phyloP scores from a whole-genome alignment of 2,797 vertebrate genomes.

The Dallia pectoralis region DNA sequence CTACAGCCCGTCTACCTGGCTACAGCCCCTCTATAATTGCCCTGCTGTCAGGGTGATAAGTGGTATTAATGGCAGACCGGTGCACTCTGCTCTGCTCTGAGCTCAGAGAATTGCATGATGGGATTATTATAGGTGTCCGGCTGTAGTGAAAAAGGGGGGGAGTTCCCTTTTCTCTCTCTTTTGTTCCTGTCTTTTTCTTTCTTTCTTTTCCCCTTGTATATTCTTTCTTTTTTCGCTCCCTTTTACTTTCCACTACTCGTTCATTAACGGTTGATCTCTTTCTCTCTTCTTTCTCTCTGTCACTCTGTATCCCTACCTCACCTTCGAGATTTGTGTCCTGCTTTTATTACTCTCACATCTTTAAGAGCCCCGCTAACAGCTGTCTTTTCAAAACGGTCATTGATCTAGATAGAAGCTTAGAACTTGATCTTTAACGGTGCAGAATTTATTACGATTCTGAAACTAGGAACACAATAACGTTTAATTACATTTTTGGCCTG shows the following conservation, averaged over 20 bases:
- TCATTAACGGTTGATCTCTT: not conserved
- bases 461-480: no score
- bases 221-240: not conserved
- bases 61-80: slow-evolving; percentile 90
- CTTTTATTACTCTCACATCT: slow-evolving; percentile 16
- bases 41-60: slow-evolving; percentile 89
- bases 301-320: not conserved
- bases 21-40: slow-evolving; percentile 84
- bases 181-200: not conserved
- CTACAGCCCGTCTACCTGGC: slow-evolving; percentile 75
- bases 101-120: slow-evolving; percentile 80
- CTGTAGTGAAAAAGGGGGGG: slow-evolving; percentile 65
- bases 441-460: no score
- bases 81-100: slow-evolving; percentile 83
- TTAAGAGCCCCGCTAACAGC: slow-evolving; percentile 20
- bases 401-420: slow-evolving; percentile 74
- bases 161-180: slow-evolving; percentile 19
- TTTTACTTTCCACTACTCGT: not conserved
- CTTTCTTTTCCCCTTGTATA: not conserved
- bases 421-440: slow-evolving; percentile 15
- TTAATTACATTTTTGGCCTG: not conserved
- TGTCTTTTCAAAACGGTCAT: slow-evolving; percentile 76
- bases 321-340: slow-evolving; percentile 12
- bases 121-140: slow-evolving; percentile 83
- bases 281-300: not conserved